These are phyloP conservation scores for Lutraria rhynchaena DNA, from an alignment of 1,140 invertebrate genomes.

Conservation along the genomic window DNA sequence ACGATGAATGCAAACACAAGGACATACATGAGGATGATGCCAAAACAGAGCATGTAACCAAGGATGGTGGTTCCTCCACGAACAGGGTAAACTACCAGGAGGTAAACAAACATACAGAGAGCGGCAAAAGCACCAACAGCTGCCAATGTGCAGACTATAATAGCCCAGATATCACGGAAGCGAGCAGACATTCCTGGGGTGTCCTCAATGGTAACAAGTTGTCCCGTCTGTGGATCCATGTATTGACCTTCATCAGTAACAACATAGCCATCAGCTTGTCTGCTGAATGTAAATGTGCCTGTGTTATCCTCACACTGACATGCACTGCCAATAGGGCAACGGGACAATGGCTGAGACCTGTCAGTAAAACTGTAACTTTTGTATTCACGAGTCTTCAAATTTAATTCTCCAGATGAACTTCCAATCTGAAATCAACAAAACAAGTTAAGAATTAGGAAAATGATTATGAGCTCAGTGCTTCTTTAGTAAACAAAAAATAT, in stretches of 20 bases:
- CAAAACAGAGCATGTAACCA: conserved; percentile 83
- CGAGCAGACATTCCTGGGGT: conserved; percentile 73
- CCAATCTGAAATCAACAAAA: conserved; percentile 70
- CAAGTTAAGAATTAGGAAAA: no score
- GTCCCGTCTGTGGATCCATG: conserved; percentile 75
- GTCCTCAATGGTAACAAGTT: conserved; percentile 66
- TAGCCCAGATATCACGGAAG: conserved; percentile 82
- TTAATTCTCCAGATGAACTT: conserved; percentile 60
- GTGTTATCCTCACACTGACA: conserved; percentile 72
- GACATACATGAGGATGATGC: conserved; percentile 82
- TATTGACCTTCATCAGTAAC: conserved; percentile 72
- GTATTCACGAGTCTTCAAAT: conserved; percentile 54
- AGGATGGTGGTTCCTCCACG: conserved; percentile 83
- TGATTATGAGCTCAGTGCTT: no score
- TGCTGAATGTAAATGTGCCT: conserved; percentile 47
- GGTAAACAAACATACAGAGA: conserved; percentile 82
- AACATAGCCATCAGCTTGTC: conserved; percentile 66
- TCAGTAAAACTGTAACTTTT: conserved; percentile 60
- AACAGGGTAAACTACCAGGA: conserved; percentile 82
- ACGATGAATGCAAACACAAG: conserved; percentile 83
- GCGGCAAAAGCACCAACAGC: conserved; percentile 79
- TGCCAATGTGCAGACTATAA: conserved; percentile 80
- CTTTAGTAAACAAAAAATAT: no score
- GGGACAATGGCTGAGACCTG: conserved; percentile 60
- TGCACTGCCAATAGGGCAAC: conserved; percentile 68